Base-by-base conservation (phyloP, 2,888 invertebrate species). In the Taphrorychus bicolor region DNA sequence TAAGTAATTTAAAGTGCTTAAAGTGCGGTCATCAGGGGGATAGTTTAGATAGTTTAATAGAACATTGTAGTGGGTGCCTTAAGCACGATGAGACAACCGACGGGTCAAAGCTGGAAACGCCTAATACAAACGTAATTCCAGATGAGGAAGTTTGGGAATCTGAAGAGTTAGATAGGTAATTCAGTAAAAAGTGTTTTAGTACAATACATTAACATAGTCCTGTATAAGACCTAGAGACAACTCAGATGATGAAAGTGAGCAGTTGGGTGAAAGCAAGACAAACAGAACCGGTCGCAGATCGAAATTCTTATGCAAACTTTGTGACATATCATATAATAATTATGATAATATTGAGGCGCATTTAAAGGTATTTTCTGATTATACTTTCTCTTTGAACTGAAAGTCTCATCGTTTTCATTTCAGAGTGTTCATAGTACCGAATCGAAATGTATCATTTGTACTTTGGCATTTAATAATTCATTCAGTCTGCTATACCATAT, bases 401-500 rank as follows among this genome's bases (percentile, higher is more conserved):
- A 41, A 11, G 5, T 24, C 21, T 53, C n/a, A n/a, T n/a, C n/a
- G n/a, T n/a, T n/a, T n/a, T n/a, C n/a, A n/a, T 62, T 69, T 51
- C 21, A 64, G 69, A 14, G 14, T n/a, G 21, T 16, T 7, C 69
- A 70, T 21, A 16, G 18, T 16, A 23, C 18, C 5, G 65, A 66
- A 40, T 21, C 53, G 2, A 22, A 17, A 3, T 70, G 70, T 21
- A 64, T 67, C 41, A 19, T 70, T 48, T 70, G 70, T 19, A 21
- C 58, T 5, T 32, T 63, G 14, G 21, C 59, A 52, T 61, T 57
- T 18, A 48, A 24, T 19, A 64, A 58, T 32, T 32, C 51, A 3
- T 70, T 67, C 5, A 52, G 54, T 48, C 14, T 64, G 5, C n/a
- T 70, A 3, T 67, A 67, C 48, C 70, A 70, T 45, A 64, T 70